Conservation (phyloP, 2,888 invertebrate species). For the Hemistola chrysoprasaria region DNA sequence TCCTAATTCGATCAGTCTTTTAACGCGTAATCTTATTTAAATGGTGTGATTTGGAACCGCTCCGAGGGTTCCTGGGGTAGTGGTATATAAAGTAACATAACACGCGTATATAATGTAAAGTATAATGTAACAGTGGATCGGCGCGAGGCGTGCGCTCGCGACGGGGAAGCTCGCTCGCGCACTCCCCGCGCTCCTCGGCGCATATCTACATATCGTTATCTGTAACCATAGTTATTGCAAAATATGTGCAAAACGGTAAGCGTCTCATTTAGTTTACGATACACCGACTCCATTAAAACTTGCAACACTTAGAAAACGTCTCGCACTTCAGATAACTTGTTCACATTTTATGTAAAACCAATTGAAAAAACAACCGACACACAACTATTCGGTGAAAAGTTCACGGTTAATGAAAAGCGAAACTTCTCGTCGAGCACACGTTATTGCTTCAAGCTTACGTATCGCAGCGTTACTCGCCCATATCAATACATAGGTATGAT, state of each 20-base stretch:
- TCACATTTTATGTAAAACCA: conserved; percentile 62
- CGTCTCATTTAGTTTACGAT: conserved; percentile 73
- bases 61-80: conserved; percentile 39
- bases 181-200: conserved; percentile 49
- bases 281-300: conserved; percentile 71
- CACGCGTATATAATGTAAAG: conserved; percentile 30
- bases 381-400: conserved; percentile 72
- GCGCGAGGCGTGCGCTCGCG: conserved; percentile 44
- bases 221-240: conserved; percentile 75
- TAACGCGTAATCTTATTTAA: conserved; percentile 53
- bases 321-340: conserved; percentile 60
- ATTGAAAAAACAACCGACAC: conserved; percentile 73
- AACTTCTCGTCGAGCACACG: conserved; percentile 69
- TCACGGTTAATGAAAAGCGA: conserved; percentile 64
- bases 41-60: conserved; percentile 43
- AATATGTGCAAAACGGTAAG: conserved; percentile 80
- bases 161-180: conserved; percentile 59
- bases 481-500: conserved; percentile 59
- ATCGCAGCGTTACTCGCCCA: conserved; percentile 59
- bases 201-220: conserved; percentile 67
- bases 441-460: conserved; percentile 77
- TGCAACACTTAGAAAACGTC: conserved; percentile 70
- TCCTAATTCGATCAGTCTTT: conserved; percentile 56
- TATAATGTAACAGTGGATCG: conserved; percentile 31
- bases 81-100: conserved; percentile 21